Conservation (phyloP, 1,140 invertebrate species). For the Hyposmocoma kahamanoa region DNA sequence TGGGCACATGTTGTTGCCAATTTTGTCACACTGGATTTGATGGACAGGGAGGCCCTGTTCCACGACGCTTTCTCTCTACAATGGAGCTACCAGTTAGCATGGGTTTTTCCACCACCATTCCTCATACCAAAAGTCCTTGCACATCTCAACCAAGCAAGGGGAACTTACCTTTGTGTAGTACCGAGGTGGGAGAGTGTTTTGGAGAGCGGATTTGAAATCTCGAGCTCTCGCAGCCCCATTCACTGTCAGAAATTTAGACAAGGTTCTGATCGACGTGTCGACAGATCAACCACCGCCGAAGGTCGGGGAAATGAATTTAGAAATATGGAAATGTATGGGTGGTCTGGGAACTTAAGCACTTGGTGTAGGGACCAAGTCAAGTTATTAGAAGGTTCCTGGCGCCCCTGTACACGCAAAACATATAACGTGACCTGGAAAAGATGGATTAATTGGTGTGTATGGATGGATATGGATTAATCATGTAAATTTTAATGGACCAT, state of each 20-base stretch:
- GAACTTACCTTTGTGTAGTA: conserved; percentile 30
- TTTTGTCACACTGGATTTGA: conserved; percentile 21
- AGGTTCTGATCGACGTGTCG: conserved; percentile 26
- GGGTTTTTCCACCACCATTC: conserved; percentile 47
- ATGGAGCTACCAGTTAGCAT: conserved; percentile 41
- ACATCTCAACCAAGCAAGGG: conserved; percentile 36
- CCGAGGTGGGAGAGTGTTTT: conserved; percentile 44
- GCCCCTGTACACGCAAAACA: conserved; percentile 25
- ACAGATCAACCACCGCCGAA: conserved; percentile 29
- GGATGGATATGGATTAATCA: conserved; percentile 11
- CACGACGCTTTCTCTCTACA: conserved; percentile 38
- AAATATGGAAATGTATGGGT: conserved; percentile 43
- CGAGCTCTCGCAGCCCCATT: conserved; percentile 26
- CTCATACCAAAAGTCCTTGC: conserved; percentile 37
- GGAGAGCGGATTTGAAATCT: conserved; percentile 35
- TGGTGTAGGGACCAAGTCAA: conserved; percentile 18
- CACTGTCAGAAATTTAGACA: conserved; percentile 20
- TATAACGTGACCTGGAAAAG: conserved; percentile 19
- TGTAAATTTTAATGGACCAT: conserved; percentile 9
- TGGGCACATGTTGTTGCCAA: conserved; percentile 27
- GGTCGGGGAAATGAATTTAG: conserved; percentile 23
- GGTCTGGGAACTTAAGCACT: conserved; percentile 12
- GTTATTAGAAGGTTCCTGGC: conserved; percentile 17
- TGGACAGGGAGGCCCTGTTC: conserved; percentile 27
- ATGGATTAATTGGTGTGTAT: conserved; percentile 21